A percentile compares a stretch with the other conserved stretches of the same genome.
These are phyloP conservation scores for Geotrypetes seraphini DNA, from an alignment of 2,797 vertebrate genomes.

Conservation along the genomic window DNA sequence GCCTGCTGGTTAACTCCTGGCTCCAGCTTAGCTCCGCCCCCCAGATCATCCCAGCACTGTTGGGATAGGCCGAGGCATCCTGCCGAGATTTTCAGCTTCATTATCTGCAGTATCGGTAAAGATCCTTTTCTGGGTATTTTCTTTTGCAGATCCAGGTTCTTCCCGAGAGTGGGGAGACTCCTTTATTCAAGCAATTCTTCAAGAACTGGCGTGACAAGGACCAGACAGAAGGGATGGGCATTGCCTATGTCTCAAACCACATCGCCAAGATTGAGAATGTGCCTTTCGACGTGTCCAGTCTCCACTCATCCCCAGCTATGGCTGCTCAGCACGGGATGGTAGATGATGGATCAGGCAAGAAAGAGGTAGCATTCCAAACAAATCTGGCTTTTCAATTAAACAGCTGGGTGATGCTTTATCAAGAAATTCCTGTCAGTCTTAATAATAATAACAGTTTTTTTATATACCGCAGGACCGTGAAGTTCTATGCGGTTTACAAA, in stretches of 20 bases:
- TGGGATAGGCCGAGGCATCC: no score
- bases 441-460: no score
- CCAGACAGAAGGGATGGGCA: conserved; percentile 78
- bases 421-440: no score
- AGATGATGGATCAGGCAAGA: conserved; percentile 79
- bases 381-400: no score
- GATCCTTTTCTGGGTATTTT: neutral
- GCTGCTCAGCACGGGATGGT: conserved; percentile 95
- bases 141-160: conserved; percentile 75
- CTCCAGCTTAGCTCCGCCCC: no score
- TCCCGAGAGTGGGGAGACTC: conserved; percentile 87
- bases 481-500: no score
- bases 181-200: conserved; percentile 97
- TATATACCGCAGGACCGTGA: no score
- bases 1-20: no score
- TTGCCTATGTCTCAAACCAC: conserved; percentile 79
- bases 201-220: conserved; percentile 91
- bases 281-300: conserved; percentile 72
- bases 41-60: no score
- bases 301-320: conserved; percentile 84
- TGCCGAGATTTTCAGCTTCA: no score
- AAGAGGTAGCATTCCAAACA: conserved; percentile 82
- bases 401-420: no score
- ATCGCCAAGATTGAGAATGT: conserved; percentile 87
- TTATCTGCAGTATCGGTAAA: no score